Conservation (phyloP, 2,888 invertebrate species). For the Microchrysa polita region DNA sequence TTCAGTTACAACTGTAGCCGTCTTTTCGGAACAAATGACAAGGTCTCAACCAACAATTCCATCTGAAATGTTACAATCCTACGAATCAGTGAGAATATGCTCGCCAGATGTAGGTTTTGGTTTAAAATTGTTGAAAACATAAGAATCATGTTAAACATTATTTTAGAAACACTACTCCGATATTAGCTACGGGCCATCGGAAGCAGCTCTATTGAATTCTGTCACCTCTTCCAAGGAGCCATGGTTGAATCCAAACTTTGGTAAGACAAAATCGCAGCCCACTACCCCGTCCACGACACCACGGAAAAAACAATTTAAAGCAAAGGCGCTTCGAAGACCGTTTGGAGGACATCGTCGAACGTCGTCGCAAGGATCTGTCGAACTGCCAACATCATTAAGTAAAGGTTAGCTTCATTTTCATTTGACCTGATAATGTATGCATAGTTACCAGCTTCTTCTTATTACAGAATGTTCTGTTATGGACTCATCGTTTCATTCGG, state of each 20-base stretch:
- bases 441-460: neutral
- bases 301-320: conserved; percentile 80
- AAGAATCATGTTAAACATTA: no score
- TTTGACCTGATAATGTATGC: neutral
- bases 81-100: conserved; percentile 7
- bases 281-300: conserved; percentile 83
- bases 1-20: conserved; percentile 27
- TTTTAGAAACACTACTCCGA: neutral
- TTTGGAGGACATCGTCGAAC: conserved; percentile 67
- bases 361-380: conserved; percentile 67
- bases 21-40: conserved; percentile 42
- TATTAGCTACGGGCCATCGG: no score
- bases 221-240: no score
- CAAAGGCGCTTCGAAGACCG: conserved; percentile 82
- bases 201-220: no score
- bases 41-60: conserved; percentile 35
- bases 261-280: conserved; percentile 70
- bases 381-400: conserved; percentile 77
- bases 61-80: conserved; percentile 43
- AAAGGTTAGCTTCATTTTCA: conserved; percentile 8
- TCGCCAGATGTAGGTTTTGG: conserved; percentile 23
- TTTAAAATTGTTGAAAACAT: neutral
- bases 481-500: conserved; percentile 63
- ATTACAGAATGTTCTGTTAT: conserved; percentile 53
- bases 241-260: no score